Base-by-base conservation (phyloP, 2,888 invertebrate species). In the Tinea trinotella region DNA sequence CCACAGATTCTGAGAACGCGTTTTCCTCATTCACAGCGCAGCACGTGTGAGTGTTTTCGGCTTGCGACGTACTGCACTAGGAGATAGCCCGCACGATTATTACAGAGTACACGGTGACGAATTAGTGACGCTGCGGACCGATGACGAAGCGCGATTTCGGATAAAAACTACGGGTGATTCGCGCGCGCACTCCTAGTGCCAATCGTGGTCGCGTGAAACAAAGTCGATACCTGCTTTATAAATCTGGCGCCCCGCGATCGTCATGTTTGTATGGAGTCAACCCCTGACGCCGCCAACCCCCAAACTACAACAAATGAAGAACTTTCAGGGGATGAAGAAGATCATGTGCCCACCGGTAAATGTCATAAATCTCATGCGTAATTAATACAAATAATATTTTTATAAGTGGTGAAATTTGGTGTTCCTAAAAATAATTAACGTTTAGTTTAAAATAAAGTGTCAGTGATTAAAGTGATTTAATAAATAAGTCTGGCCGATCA, bases 271-370 rank as follows among this genome's bases (percentile, higher is more conserved):
- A 84, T 84, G 84, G 84, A 80, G 70, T 57, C 35, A 35, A 18
- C 72, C 63, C 59, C 62, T 59, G 60, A 62, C 58, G 59, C 64
- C 57, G 59, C 72, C 59, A 65, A 69, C 54, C 4, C 55, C 3
- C 1, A 24, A 7, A 13, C 54, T 34, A 4, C 55, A 2, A 3
- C 46, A 9, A 24, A 52, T 34, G 67, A 67, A 56, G 66, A 60
- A 19, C 64, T 68, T 40, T 64, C 70, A 35, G 67, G 63, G 60
- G 83, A 78, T 52, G 59, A 61, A 15, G 65, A 59, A 58, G 87
- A 88, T 58, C 76, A 87, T 66, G 84, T 88, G 53, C 88, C 89
- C 55, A 76, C 84, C 66, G 88, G 89, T 88, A 71, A 76, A 64
- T 65, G 46, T n/a, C 12, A 40, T n/a, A n/a, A n/a, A n/a, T n/a